A percentile compares a stretch with the other conserved stretches of the same genome.
Evolutionary conservation across 2,797 vertebrate species (phyloP).

Genomic region (Schizopygopsis pylzovi): DNA sequence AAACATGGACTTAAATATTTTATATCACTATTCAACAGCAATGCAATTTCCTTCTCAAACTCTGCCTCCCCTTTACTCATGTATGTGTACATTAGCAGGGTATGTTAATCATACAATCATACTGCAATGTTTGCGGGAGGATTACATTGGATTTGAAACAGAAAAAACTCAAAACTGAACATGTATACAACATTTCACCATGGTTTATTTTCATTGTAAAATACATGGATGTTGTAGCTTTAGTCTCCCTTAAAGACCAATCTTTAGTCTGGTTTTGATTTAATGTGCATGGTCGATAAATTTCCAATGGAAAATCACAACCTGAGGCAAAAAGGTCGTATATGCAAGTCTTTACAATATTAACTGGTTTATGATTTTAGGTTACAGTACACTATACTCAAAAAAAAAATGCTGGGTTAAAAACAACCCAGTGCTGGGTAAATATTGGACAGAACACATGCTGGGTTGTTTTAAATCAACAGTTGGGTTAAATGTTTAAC

Average conservation of each 20-base stretch:
- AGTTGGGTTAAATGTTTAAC: too few relatives aligned
- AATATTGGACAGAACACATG: too few relatives aligned
- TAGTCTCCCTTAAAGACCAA: neutral
- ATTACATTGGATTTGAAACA: neutral
- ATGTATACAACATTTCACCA: neutral
- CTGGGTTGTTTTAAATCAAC: too few relatives aligned
- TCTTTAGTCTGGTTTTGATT: too few relatives aligned
- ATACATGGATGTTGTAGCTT: neutral
- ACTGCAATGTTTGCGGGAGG: neutral
- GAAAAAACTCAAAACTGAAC: neutral
- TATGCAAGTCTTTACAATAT: too few relatives aligned
- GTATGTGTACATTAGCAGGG: neutral
- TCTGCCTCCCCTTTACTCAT: neutral
- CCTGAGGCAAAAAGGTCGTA: too few relatives aligned
- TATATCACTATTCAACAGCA: neutral
- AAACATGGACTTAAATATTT: neutral
- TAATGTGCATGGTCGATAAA: too few relatives aligned
- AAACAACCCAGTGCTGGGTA: too few relatives aligned
- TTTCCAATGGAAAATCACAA: too few relatives aligned
- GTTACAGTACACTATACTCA: too few relatives aligned
- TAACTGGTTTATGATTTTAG: too few relatives aligned
- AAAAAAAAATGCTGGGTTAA: too few relatives aligned
- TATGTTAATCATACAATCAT: neutral
- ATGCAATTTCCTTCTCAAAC: neutral
- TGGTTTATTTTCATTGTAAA: neutral